Evolutionary conservation across 2,888 invertebrate species (phyloP), one percentile per base, ranked within the genome.

Genomic region (Ochlodes sylvanus): DNA sequence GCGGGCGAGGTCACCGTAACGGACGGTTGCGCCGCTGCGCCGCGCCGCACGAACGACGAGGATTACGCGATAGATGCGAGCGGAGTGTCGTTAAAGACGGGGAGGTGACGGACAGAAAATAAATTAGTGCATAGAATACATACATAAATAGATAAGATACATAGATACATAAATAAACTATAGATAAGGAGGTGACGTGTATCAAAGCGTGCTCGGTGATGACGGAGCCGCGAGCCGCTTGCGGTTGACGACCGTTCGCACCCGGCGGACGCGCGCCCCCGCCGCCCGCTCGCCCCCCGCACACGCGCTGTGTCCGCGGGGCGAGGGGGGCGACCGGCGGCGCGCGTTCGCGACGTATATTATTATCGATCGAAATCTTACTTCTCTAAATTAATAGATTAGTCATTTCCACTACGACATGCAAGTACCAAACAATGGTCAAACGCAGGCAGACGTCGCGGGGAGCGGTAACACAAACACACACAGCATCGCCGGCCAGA

Each of bases 401-500:
- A 56, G 62, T 61, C 54, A 67, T 50, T 60, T 61, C 55, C 56
- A 67, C 70, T 73, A 74, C 72, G 58, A 62, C 88, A 89, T 88
- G 89, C 90, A 81, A 78, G 79, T 72, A 76, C 71, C 80, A 83
- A 83, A 87, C 90, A 81, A 79, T 79, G 82, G 88, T 87, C 86
- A 85, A 87, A 85, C 87, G 81, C 76, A 79, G 80, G 76, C 81
- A 82, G 82, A 79, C 82, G 79, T 72, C 78, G 79, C 76, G 82
- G 79, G 83, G 84, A 83, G 85, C 85, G 79, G 87, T 85, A 84
- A 82, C 88, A 79, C 87, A 84, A 87, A 88, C 89, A 90, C 90
- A 89, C 90, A 92, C 93, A 89, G 89, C 75, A 91, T 88, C 91
- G 86, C 89, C 92, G 92, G 90, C 93, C 93, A 93, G 92, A 84